A percentile compares a stretch with the other conserved stretches of the same genome.
These are phyloP conservation scores for Oegoconia quadripuncta DNA, from an alignment of 2,888 invertebrate species.

Conservation along the genomic window DNA sequence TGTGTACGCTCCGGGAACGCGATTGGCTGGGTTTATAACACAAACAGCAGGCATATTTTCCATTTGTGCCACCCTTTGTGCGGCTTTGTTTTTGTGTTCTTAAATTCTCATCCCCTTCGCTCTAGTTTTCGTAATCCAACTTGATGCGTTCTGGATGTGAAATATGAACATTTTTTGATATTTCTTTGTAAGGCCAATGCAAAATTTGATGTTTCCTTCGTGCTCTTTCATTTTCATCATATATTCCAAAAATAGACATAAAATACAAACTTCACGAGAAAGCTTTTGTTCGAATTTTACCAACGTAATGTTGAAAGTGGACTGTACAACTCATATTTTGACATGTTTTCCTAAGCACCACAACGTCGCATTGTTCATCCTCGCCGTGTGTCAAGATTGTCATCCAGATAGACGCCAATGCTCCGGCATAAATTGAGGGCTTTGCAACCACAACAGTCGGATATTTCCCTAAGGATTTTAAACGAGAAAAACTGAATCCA, in stretches of 20 bases:
- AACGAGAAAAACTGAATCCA: conserved; percentile 55
- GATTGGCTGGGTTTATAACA: conserved; percentile 68
- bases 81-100: conserved; percentile 31
- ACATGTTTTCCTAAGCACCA: conserved; percentile 23
- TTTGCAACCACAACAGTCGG: conserved; percentile 56
- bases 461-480: conserved; percentile 70
- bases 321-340: conserved; percentile 4
- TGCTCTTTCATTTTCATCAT: too few species aligned
- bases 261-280: not conserved
- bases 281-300: too few species aligned
- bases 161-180: too few species aligned
- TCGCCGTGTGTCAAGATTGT: conserved; percentile 59
- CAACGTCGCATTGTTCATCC: conserved; percentile 54
- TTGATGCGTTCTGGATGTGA: not conserved
- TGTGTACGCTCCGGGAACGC: conserved; percentile 48
- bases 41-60: conserved; percentile 59
- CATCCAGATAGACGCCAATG: conserved; percentile 59
- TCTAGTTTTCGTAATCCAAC: conserved; percentile 1
- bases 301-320: too few species aligned
- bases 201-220: too few species aligned
- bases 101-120: conserved; percentile 30
- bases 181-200: too few species aligned
- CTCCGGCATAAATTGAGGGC: conserved; percentile 69
- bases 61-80: conserved; percentile 45
- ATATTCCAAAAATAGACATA: not conserved